These are phyloP conservation scores for Calliphora vomitoria DNA, from an alignment of 2,888 invertebrate genomes.

Conservation along the genomic window DNA sequence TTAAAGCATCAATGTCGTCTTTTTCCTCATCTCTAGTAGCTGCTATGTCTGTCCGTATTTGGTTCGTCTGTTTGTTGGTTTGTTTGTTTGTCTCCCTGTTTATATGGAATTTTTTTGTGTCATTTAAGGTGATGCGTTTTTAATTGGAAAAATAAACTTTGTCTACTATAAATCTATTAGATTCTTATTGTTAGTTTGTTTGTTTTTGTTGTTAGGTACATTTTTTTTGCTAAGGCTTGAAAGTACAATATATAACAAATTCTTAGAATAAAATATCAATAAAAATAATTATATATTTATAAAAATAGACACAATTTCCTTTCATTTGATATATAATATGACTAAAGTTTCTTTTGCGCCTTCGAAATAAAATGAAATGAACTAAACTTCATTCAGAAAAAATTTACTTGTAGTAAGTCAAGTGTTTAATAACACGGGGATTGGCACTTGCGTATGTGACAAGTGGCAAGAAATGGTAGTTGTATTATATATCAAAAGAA, in stretches of 20 bases:
- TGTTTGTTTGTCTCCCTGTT: slow-evolving; percentile 39
- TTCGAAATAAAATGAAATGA: too few species aligned
- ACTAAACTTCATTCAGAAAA: too few species aligned
- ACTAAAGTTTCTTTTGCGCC: too few species aligned
- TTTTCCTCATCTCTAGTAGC: slow-evolving; percentile 31
- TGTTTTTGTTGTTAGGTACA: neutral
- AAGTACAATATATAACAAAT: slow-evolving; percentile 36
- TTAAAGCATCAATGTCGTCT: slow-evolving; percentile 66
- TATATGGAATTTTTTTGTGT: slow-evolving; percentile 66
- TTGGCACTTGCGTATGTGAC: too few species aligned
- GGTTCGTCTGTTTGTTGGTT: slow-evolving; percentile 1
- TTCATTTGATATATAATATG: too few species aligned
- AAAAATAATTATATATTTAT: slow-evolving; percentile 16
- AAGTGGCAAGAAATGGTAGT: too few species aligned
- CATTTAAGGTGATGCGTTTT: slow-evolving; percentile 74
- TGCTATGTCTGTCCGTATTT: slow-evolving; percentile 30
- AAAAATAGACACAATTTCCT: too few species aligned
- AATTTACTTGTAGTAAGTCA: too few species aligned
- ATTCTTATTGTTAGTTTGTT: slow-evolving; percentile 34
- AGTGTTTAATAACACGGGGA: too few species aligned
- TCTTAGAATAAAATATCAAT: neutral
- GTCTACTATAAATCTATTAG: slow-evolving; percentile 70
- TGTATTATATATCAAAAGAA: too few species aligned
- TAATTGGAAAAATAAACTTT: slow-evolving; percentile 74
- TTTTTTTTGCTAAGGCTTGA: slow-evolving; percentile 27